phyloP scores from a whole-genome alignment of 2,888 invertebrate species.

The Sminthurides aquaticus region DNA sequence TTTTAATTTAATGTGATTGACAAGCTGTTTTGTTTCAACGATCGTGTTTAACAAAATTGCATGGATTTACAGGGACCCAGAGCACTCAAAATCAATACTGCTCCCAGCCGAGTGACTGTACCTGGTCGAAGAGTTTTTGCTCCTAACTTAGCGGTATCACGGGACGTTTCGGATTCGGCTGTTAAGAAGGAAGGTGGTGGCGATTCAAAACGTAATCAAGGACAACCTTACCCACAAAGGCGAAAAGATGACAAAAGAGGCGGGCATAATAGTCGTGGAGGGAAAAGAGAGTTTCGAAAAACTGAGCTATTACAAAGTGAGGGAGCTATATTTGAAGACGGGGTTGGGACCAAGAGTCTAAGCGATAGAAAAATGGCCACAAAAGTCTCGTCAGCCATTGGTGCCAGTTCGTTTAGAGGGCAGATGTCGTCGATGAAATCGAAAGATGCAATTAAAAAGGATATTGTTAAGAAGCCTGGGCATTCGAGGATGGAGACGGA shows the following conservation, averaged over 20 bases:
- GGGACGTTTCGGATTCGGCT: constrained; percentile 16
- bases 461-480: not conserved
- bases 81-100: not conserved
- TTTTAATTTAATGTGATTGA: no score
- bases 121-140: constrained; percentile 26
- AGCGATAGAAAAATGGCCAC: constrained; percentile 19
- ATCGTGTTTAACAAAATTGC: no score
- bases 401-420: not conserved
- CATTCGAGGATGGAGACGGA: not conserved
- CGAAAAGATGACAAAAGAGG: constrained; percentile 19
- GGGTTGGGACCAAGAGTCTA: constrained; percentile 28
- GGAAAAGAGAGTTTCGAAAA: constrained; percentile 15
- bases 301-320: constrained; percentile 29
- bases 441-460: not conserved
- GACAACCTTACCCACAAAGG: not conserved
- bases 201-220: not conserved
- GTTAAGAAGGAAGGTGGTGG: not conserved
- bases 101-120: not conserved
- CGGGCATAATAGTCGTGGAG: constrained; percentile 13
- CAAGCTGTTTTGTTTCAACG: no score
- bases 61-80: not conserved
- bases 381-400: constrained; percentile 1
- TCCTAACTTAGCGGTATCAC: constrained; percentile 36
- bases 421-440: not conserved
- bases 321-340: constrained; percentile 38